Conservation (phyloP, 2,888 invertebrate species). For the Arctia plantaginis region DNA sequence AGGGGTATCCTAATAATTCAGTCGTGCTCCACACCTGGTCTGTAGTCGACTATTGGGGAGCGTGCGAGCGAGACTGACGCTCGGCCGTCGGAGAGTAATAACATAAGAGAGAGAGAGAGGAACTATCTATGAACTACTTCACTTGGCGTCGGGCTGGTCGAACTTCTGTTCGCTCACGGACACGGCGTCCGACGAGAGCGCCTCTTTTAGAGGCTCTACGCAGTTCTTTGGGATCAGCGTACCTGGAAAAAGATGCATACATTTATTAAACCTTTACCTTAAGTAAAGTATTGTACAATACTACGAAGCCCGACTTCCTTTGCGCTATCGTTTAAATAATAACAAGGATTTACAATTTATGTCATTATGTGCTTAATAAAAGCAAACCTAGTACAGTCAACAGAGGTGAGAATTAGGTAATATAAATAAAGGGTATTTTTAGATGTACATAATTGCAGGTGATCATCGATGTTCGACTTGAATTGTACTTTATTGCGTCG, state of each 20-base stretch:
- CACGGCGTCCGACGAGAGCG: conserved; percentile 93
- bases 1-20: conserved; percentile 41
- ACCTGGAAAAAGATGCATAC: conserved; percentile 75
- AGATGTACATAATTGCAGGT: too few relatives aligned
- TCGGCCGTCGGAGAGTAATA: conserved; percentile 25
- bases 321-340: too few relatives aligned
- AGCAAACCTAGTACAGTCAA: too few relatives aligned
- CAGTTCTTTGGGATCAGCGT: conserved; percentile 96
- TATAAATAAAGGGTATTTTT: too few relatives aligned
- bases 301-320: neutral
- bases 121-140: conserved; percentile 57
- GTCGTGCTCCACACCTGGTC: conserved; percentile 39
- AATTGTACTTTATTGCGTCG: too few relatives aligned
- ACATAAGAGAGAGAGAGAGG: conserved; percentile 56
- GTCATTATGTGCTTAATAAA: too few relatives aligned
- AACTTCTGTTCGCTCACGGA: conserved; percentile 91
- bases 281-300: neutral
- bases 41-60: conserved; percentile 20
- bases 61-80: conserved; percentile 12
- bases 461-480: too few relatives aligned
- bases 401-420: too few relatives aligned
- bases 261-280: too few relatives aligned
- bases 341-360: too few relatives aligned
- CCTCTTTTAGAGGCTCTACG: conserved; percentile 91
- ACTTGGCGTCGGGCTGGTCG: conserved; percentile 72